Percentiles rank a stretch among this genome's conserved stretches.
These are phyloP conservation scores for Lacanobia oleracea DNA, from an alignment of 2,888 invertebrate species.

Conservation along the genomic window DNA sequence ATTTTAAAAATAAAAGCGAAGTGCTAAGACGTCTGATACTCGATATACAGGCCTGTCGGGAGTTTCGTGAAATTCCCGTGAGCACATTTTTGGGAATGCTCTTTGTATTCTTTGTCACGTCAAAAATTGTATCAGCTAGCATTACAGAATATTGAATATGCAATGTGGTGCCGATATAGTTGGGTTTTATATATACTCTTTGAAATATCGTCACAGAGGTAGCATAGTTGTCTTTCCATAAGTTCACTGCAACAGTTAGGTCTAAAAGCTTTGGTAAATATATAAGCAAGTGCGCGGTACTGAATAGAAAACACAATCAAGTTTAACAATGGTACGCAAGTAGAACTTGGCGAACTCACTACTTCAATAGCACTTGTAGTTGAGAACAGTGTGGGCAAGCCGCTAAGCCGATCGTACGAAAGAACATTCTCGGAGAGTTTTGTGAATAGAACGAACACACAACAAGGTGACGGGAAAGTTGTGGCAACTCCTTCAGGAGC, in stretches of 20 bases:
- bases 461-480: constrained; percentile 83
- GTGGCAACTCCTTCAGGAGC: constrained; percentile 75
- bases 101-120: constrained; percentile 76
- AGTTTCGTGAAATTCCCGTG: constrained; percentile 73
- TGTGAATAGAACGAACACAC: constrained; percentile 83
- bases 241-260: constrained; percentile 38
- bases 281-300: constrained; percentile 53
- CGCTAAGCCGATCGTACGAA: constrained; percentile 87
- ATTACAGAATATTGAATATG: constrained; percentile 72
- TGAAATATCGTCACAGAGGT: constrained; percentile 24
- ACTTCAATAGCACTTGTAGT: constrained; percentile 85
- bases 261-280: constrained; percentile 55
- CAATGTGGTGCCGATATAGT: constrained; percentile 31
- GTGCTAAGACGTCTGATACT: constrained; percentile 77
- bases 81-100: constrained; percentile 76
- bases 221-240: constrained; percentile 29
- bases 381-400: constrained; percentile 80
- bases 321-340: constrained; percentile 80
- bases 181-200: constrained; percentile 6
- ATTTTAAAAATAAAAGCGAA: constrained; percentile 73
- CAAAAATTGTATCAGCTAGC: constrained; percentile 77
- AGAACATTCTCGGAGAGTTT: constrained; percentile 83
- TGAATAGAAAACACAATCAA: constrained; percentile 76
- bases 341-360: constrained; percentile 78
- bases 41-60: constrained; percentile 76